Evolutionary conservation across 2,113 vertebrate genomes (phyloP).

Genomic region (Ophthalmolycus amberensis): DNA sequence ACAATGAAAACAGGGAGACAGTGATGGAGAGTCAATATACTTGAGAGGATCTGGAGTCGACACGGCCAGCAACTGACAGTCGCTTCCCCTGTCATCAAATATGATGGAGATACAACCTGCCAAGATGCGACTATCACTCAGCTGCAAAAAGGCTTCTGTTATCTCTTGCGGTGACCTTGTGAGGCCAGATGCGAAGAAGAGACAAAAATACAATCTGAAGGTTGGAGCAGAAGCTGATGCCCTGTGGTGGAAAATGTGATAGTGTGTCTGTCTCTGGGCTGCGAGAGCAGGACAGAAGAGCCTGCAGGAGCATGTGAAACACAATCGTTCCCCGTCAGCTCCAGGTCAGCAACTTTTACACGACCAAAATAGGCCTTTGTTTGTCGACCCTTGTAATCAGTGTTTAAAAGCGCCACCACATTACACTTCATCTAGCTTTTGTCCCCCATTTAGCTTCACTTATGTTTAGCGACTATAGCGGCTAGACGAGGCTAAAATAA

Average conservation of each 20-base stretch:
- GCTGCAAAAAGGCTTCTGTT: conserved; percentile 33
- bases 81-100: conserved; percentile 50
- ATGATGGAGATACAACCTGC: conserved; percentile 48
- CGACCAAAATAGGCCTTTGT: conserved; percentile 66
- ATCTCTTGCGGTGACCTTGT: conserved; percentile 53
- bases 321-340: conserved; percentile 78
- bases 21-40: conserved; percentile 58
- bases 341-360: conserved; percentile 73
- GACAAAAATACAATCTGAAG: conserved; percentile 59
- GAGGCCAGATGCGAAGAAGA: conserved; percentile 37
- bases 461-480: conserved; percentile 17
- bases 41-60: conserved; percentile 49
- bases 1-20: conserved; percentile 51
- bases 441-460: conserved; percentile 15
- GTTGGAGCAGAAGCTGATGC: conserved; percentile 43
- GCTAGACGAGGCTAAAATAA: conserved; percentile 25
- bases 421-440: conserved; percentile 18
- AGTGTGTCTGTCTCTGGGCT: conserved; percentile 51
- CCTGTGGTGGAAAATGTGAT: conserved; percentile 66
- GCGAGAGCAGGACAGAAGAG: conserved; percentile 41
- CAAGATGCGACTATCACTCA: conserved; percentile 58
- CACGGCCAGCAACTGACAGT: conserved; percentile 32
- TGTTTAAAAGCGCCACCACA: conserved; percentile 34
- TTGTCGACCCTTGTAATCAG: conserved; percentile 56
- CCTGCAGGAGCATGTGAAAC: conserved; percentile 80